Base-by-base conservation (phyloP, 2,797 vertebrate species). In the Acipenser oxyrinchus region DNA sequence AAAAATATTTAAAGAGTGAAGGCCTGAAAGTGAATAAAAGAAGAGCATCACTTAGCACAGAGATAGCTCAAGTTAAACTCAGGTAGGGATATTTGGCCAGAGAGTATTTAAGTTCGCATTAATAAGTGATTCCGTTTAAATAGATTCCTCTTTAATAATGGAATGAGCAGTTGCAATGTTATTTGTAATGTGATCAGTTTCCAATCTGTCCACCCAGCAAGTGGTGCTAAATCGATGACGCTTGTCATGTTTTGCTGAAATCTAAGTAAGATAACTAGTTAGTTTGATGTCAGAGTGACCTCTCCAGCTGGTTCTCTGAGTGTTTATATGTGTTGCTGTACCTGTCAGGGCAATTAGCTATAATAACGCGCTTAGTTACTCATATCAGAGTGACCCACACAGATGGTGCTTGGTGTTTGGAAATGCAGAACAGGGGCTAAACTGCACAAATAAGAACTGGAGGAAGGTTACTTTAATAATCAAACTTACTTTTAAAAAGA, bases 271-370 rank as follows among this genome's bases (percentile, higher is more conserved):
- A 79, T 57, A 66, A 75, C 72, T 62, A 75, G 71, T 79, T 75
- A 76, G 72, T 72, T 70, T 63, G 60, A 70, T 80, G 76, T 81
- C 81, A 80, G 68, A 1, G 63, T 83, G 82, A 83, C 78, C 78
- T 81, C 75, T 76, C 77, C 65, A 74, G 76, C 77, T 82, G 81
- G 82, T 77, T 82, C 76, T 72, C 53, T 62, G 74, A 72, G 70
- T 77, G 77, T 80, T 83, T 83, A 79, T 77, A 70, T 76, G 76
- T 76, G 77, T 77, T 12, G 13, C 50, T 52, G 57, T 15, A 23
- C 74, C 76, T 81, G 77, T 82, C 80, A 82, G 69, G 68, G 80
- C 82, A 83, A 84, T 83, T 76, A 74, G 77, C 76, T 70, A 37
- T 62, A 62, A 58, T 71, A 51, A 67, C 64, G 73, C 23, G 68